phyloP scores from a whole-genome alignment of 1,140 invertebrate genomes.

The Brachionus calyciflorus region DNA sequence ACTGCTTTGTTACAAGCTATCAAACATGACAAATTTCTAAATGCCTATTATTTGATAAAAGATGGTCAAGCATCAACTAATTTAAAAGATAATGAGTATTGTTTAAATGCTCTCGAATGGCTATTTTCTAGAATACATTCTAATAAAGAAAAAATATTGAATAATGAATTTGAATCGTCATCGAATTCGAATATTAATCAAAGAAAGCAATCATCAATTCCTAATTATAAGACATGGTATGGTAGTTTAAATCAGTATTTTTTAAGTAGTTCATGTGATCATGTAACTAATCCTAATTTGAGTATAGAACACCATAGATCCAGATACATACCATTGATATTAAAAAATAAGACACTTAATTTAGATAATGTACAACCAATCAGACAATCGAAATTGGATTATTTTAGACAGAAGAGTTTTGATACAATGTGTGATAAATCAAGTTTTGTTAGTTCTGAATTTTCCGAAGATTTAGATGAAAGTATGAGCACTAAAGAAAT shows the following conservation, averaged over 20 bases:
- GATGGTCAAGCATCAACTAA: neutral
- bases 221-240: slow-evolving; percentile 25
- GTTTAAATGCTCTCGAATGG: slow-evolving; percentile 38
- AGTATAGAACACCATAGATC: slow-evolving; percentile 2
- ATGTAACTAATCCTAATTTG: slow-evolving; percentile 15
- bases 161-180: neutral
- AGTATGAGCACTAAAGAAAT: slow-evolving; percentile 5
- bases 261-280: neutral
- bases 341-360: slow-evolving; percentile 26
- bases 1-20: slow-evolving; percentile 30
- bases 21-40: neutral
- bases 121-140: neutral
- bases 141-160: slow-evolving; percentile 24
- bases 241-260: slow-evolving; percentile 29
- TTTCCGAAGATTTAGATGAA: slow-evolving; percentile 4
- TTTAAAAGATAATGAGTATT: slow-evolving; percentile 22
- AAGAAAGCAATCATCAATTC: neutral
- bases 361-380: slow-evolving; percentile 17
- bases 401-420: neutral
- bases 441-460: slow-evolving; percentile 2
- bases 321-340: neutral
- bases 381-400: neutral
- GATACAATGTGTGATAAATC: slow-evolving; percentile 9
- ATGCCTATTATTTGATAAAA: slow-evolving; percentile 27
- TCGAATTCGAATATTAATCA: too few species aligned